Base-by-base conservation (phyloP, 2,888 invertebrate species). In the Crocallis elinguaria region DNA sequence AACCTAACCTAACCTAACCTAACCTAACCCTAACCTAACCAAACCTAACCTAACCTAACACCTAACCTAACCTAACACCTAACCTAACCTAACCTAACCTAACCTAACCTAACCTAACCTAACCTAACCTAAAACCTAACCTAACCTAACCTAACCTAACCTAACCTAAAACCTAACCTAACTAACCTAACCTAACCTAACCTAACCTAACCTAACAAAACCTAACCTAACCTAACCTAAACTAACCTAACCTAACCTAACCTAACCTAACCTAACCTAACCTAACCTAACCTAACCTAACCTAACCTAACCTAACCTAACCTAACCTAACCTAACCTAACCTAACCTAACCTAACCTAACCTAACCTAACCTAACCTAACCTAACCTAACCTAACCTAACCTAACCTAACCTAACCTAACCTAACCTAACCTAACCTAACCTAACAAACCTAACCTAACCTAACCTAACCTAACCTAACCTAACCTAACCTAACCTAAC, bases 251-350 rank as follows among this genome's bases (percentile, higher is more conserved):
- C 23, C 23, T 25, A 25, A 25, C 23, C 23, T 25, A 25, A 25
- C 23, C 23, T 58, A 62, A 57, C 62, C 58, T 58, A 60, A 64
- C 50, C 56, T 56, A 50, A 50, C 56, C 54, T 58, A 49, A 49
- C 55, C 55, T 55, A 49, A 49, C 55, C 55, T 55, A 49, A 49
- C 55, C 55, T 55, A 49, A 44, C 54, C 55, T 50, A n/a, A 49
- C n/a, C 30, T 30, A 30, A 30, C 30, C 30, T 30, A 30, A 30
- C 30, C 30, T 30, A 30, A 30, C 30, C 30, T 30, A 30, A 30
- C 30, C 30, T 30, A 30, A 30, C 30, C 30, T 30, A n/a, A n/a
- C n/a, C 23, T 25, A 30, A 30, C 30, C 30, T 30, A 30, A 30
- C 30, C 30, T 30, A 30, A 30, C 30, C 30, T 30, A 30, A 30